These are phyloP conservation scores for Hesperophylax magnus DNA, from an alignment of 1,140 invertebrate genomes.

Conservation along the genomic window DNA sequence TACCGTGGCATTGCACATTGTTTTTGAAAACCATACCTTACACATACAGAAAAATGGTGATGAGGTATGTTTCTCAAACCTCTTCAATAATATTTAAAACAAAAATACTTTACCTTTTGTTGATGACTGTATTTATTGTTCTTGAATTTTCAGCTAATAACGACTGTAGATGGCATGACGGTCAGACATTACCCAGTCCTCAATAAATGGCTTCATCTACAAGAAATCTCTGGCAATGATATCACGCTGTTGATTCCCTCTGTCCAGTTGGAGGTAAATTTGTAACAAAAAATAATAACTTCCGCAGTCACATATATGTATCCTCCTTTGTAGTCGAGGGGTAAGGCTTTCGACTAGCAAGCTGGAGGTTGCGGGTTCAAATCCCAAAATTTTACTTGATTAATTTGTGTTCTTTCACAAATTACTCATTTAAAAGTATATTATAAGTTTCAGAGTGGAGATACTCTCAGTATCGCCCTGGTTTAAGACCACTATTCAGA, in stretches of 20 bases:
- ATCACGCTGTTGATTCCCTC: constrained; percentile 66
- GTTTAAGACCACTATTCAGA: too few relatives aligned
- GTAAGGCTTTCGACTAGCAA: too few relatives aligned
- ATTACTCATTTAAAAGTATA: too few relatives aligned
- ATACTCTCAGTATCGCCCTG: too few relatives aligned
- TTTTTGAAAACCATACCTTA: constrained; percentile 76
- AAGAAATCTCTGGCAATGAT: constrained; percentile 66
- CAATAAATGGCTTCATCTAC: constrained; percentile 71
- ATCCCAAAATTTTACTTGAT: too few relatives aligned
- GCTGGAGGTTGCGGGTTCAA: too few relatives aligned
- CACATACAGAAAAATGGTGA: constrained; percentile 67
- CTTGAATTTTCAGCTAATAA: constrained; percentile 59
- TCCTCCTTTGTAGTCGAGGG: too few relatives aligned
- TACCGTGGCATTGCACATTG: constrained; percentile 75
- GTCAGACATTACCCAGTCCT: constrained; percentile 68
- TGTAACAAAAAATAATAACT: too few relatives aligned
- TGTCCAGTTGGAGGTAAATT: constrained; percentile 69
- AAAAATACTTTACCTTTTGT: too few relatives aligned
- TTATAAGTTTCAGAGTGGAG: too few relatives aligned
- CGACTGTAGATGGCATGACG: constrained; percentile 63
- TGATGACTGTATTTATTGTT: background rate
- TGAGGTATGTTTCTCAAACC: background rate
- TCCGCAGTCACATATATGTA: too few relatives aligned
- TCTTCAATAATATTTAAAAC: background rate
- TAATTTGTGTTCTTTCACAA: too few relatives aligned